Evolutionary conservation across 2,113 vertebrate species (phyloP), one percentile per base, ranked within the genome.

Genomic region (Patagioenas fasciata): DNA sequence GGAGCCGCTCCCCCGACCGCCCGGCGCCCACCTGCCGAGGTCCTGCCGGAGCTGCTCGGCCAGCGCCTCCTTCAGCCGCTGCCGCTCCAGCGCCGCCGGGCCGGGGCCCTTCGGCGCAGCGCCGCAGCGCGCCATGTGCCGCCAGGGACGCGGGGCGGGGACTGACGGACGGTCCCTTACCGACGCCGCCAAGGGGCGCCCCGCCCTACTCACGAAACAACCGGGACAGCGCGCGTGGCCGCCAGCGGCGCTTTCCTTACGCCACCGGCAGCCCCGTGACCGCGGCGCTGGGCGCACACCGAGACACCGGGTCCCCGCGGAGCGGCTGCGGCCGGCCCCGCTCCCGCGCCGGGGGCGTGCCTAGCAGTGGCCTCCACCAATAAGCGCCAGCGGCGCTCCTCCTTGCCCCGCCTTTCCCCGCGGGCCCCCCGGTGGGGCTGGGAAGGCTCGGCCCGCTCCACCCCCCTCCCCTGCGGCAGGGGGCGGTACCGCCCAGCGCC

Each of bases 11-110:
- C 40, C n/a, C 40, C 10, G 54, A 1, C 60, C 77, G 50, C 80
- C 72, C 89, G 66, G 17, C 91, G 64, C 95, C 85, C 96, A 98
- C 98, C 98, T 98, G 94, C 93, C 93, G 58, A 98, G 79, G 24
- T 98, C 98, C 51, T 82, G 96, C 78, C 97, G 94, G 69, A 98
- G 98, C 89, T 97, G 98, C 92, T 97, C 97, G 80, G 98, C 96
- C 95, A 97, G 88, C 78, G 31, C 20, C 80, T 95, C 97, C 80
- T 96, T 96, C 89, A 98, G 96, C 90, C 96, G 90, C 95, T 96
- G 97, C 89, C 97, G 91, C 94, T 98, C 98, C 16, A 70, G 62
- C 87, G n/a, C 58, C n/a, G 66, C 65, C 67, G 58, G 75, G 40
- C 13, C 85, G 61, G 86, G 64, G 53, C 61, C 95, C 83, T 80